Percentiles rank a stretch among this genome's conserved stretches.
phyloP scores from a whole-genome alignment of 2,888 invertebrate genomes.

The Protodeltote pygarga region DNA sequence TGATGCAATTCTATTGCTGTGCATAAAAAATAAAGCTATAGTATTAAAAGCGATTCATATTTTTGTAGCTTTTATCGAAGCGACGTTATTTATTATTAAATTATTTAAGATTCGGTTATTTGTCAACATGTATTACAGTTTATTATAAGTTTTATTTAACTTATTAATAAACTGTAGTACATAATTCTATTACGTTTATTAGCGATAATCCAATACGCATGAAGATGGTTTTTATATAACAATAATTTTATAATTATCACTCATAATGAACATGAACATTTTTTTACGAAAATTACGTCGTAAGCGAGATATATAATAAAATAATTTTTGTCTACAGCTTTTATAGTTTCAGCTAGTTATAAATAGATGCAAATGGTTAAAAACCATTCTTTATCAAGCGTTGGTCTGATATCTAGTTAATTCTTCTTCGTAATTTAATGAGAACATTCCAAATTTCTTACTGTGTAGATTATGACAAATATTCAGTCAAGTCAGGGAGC shows the following conservation, averaged over 20 bases:
- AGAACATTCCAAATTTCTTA: conserved; percentile 74
- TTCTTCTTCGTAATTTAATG: conserved; percentile 43
- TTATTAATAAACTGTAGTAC: conserved; percentile 24
- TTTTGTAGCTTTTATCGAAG: conserved; percentile 30
- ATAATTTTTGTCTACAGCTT: conserved; percentile 40
- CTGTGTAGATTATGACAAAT: conserved; percentile 17
- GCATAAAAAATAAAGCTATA: not conserved
- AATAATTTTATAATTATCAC: conserved; percentile 19
- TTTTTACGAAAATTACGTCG: conserved; percentile 38
- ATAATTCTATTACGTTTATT: conserved; percentile 22
- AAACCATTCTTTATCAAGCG: conserved; percentile 24
- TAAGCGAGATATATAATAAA: conserved; percentile 34
- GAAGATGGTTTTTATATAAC: conserved; percentile 29
- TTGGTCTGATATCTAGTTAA: conserved; percentile 37
- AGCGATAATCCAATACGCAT: conserved; percentile 22
- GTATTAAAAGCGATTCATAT: conserved; percentile 10
- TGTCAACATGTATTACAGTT: conserved; percentile 29
- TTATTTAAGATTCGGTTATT: conserved; percentile 34
- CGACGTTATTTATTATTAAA: conserved; percentile 48
- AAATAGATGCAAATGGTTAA: conserved; percentile 17
- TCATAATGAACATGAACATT: conserved; percentile 24
- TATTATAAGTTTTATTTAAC: conserved; percentile 15
- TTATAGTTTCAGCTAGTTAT: conserved; percentile 42
- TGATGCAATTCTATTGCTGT: conserved; percentile 5
- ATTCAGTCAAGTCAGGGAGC: conserved; percentile 38